Evolutionary conservation across 2,797 vertebrate species (phyloP).

Genomic region (Prunella strophiata): DNA sequence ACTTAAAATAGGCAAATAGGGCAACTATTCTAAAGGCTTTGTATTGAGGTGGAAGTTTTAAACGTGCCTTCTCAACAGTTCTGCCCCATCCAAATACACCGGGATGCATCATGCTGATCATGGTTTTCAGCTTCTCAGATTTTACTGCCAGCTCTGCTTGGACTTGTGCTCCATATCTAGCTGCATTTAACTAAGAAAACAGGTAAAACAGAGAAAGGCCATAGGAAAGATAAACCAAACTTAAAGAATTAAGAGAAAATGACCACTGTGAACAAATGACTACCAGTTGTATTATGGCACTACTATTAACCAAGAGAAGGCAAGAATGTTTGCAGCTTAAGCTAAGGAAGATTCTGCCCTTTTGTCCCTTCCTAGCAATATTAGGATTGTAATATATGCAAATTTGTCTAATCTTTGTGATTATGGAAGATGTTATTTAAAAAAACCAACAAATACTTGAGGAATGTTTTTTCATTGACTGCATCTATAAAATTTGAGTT

Average conservation of each 20-base stretch:
- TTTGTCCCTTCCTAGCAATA: background rate
- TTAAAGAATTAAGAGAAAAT: background rate
- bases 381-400: background rate
- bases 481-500: background rate
- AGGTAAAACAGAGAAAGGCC: background rate
- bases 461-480: background rate
- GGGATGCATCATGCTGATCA: background rate
- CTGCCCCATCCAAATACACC: fast-evolving
- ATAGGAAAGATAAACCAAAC: fast-evolving
- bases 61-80: background rate
- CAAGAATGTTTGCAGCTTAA: background rate
- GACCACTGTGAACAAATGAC: background rate
- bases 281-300: background rate
- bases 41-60: background rate
- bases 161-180: background rate
- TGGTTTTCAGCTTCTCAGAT: background rate
- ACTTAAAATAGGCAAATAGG: background rate
- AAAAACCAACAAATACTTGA: background rate
- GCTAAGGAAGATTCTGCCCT: background rate
- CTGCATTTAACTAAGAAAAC: background rate
- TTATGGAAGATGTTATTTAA: background rate
- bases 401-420: background rate
- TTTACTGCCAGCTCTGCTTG: background rate
- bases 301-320: background rate
- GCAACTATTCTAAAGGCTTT: background rate